phyloP scores from a whole-genome alignment of 2,797 vertebrate genomes.

The Helicolenus hilgendorfi region DNA sequence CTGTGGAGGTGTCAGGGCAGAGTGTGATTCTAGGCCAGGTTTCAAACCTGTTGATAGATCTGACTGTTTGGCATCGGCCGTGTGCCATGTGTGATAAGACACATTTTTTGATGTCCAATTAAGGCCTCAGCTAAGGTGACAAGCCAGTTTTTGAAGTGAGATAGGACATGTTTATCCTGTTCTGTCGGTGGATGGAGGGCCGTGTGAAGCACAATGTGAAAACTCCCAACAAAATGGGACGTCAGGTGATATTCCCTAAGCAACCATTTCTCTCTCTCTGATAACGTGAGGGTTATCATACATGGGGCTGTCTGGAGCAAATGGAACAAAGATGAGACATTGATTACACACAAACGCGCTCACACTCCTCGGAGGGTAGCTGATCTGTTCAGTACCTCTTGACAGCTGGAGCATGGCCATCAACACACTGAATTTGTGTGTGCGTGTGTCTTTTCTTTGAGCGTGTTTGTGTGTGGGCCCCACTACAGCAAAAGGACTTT shows the following conservation, averaged over 20 bases:
- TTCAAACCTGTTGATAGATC: slow-evolving; percentile 50
- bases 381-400: slow-evolving; percentile 78
- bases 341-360: slow-evolving; percentile 61
- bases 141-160: background rate
- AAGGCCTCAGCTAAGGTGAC: slow-evolving; percentile 49
- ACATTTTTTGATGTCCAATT: slow-evolving; percentile 43
- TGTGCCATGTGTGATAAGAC: slow-evolving; percentile 29
- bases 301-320: slow-evolving; percentile 76
- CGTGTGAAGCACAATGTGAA: slow-evolving; percentile 42
- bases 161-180: slow-evolving; percentile 12
- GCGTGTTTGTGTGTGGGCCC: slow-evolving; percentile 20
- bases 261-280: slow-evolving; percentile 53
- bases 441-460: background rate
- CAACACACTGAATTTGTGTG: slow-evolving; percentile 37
- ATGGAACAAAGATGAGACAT: slow-evolving; percentile 85
- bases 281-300: slow-evolving; percentile 83
- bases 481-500: slow-evolving; percentile 55
- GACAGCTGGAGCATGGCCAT: slow-evolving; percentile 77
- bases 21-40: slow-evolving; percentile 27
- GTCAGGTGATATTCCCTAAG: slow-evolving; percentile 73
- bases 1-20: slow-evolving; percentile 32
- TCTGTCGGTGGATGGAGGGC: slow-evolving; percentile 21
- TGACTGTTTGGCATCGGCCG: slow-evolving; percentile 35
- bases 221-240: slow-evolving; percentile 58
- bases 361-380: slow-evolving; percentile 59